These are phyloP conservation scores for Aphelinus atriplicis DNA, from an alignment of 1,140 invertebrate genomes.

Conservation along the genomic window DNA sequence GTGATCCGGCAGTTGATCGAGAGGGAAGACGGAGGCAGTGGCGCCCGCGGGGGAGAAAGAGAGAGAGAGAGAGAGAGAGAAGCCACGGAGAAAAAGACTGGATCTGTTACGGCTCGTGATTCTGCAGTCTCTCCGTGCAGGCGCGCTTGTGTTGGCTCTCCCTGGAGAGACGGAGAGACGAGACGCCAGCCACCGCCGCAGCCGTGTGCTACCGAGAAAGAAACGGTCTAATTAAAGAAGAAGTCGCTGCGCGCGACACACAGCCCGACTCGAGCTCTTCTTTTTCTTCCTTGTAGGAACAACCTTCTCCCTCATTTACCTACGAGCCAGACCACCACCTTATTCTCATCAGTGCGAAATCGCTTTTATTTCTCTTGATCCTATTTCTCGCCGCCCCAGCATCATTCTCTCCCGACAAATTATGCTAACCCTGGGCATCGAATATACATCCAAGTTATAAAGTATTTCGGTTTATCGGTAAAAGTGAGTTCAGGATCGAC, in stretches of 20 bases:
- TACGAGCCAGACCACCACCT: conserved; percentile 7
- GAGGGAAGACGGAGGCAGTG: conserved; percentile 39
- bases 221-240: conserved; percentile 63
- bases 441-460: no score
- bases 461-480: no score
- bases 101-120: conserved; percentile 58
- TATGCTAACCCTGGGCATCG: neutral
- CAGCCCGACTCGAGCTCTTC: conserved; percentile 11
- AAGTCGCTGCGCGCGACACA: conserved; percentile 43
- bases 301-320: conserved; percentile 26
- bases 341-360: conserved; percentile 13
- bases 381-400: neutral
- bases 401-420: conserved; percentile 14
- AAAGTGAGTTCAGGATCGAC: no score
- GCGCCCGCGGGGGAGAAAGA: conserved; percentile 1
- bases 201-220: conserved; percentile 46
- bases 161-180: conserved; percentile 15
- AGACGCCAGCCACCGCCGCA: neutral
- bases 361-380: conserved; percentile 15
- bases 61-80: conserved; percentile 21
- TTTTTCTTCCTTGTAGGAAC: conserved; percentile 22
- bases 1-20: conserved; percentile 59
- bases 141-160: conserved; percentile 20
- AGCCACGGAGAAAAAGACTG: conserved; percentile 47
- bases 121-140: conserved; percentile 55